Evolutionary conservation across 2,797 vertebrate genomes (phyloP), one percentile per base, ranked within the genome.

Genomic region (Pitangus sulphuratus): DNA sequence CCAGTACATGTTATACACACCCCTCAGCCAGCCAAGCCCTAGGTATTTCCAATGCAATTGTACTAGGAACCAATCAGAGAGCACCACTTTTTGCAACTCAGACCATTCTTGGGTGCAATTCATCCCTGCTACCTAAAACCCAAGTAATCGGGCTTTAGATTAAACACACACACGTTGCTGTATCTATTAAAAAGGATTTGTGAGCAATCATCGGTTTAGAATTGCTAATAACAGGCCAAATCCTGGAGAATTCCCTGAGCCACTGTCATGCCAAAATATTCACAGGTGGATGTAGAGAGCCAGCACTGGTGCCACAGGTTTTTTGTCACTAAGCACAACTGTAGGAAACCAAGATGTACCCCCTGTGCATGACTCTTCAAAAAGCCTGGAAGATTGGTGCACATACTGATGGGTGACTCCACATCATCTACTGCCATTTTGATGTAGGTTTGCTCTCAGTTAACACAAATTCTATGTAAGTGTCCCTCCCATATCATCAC

Each of bases 131-230:
- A 17, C 33, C 75, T 69, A 45, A 91, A 83, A 2, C 11, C 24
- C 44, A 68, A 53, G 40, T 47, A 66, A 85, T 60, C 21, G 53
- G 79, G 26, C 11, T 78, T 95, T 65, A 61, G 33, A 75, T 64
- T 45, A 87, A 91, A 50, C 11, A 22, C n/a, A 31, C 7, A 2
- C 4, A 66, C 71, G 45, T 25, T 1, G 1, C 30, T 35, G 13
- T 50, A 48, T 31, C 56, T 56, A 44, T 72, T 77, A n/a, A 80
- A 90, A 77, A 90, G 28, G 22, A 71, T 89, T 92, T 94, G 62
- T 51, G 35, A 57, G 30, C 16, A n/a, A 15, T 30, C 44, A 35
- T n/a, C 0, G 1, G 50, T 85, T 75, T 60, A 83, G 42, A 80
- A 42, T 20, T n/a, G 31, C 37, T 68, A 83, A 22, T 48, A 85